Base-by-base conservation (phyloP, 2,113 vertebrate species). In the Phrynosoma platyrhinos region DNA sequence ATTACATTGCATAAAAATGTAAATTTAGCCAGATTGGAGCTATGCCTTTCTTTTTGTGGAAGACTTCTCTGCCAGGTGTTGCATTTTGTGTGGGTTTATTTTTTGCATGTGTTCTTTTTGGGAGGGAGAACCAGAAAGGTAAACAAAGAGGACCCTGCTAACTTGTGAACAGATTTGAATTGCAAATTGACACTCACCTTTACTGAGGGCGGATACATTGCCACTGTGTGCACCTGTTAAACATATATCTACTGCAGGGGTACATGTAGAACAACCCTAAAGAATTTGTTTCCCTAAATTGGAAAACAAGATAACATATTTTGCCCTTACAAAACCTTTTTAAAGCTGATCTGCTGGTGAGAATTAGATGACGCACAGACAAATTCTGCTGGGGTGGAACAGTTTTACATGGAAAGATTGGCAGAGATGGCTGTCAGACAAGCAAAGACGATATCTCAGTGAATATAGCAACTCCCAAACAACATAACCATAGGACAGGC, bases 121-220 rank as follows among this genome's bases (percentile, higher is more conserved):
- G 23, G 7, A 32, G 53, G 23, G 23, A 21, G 30, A 64, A 64
- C 20, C 25, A 36, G 23, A 75, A 64, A 75, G 12, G 68, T 23
- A 72, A 80, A 55, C 36, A 55, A 14, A 68, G 25, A 55, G n/a
- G 23, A 16, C n/a, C 85, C 20, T 81, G 27, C 20, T 82, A 64
- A 82, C 53, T 21, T 82, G 42, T n/a, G 40, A 52, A 64, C 68
- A 87, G 20, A 75, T 75, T n/a, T 82, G 79, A 87, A 75, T 75
- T 36, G 47, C 69, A 82, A 75, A 64, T 74, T 71, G 66, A 5
- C 52, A 74, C 55, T 52, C 1, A 5, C 18, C 78, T 18, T 42
- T 79, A 27, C 12, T 40, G 62, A 76, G 20, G 32, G 36, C 9
- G 72, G 47, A 72, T 36, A n/a, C 23, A 76, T 53, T 62, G 23